These are phyloP conservation scores for Pachliopta kotzebuea DNA, from an alignment of 2,888 invertebrate genomes.

Conservation along the genomic window DNA sequence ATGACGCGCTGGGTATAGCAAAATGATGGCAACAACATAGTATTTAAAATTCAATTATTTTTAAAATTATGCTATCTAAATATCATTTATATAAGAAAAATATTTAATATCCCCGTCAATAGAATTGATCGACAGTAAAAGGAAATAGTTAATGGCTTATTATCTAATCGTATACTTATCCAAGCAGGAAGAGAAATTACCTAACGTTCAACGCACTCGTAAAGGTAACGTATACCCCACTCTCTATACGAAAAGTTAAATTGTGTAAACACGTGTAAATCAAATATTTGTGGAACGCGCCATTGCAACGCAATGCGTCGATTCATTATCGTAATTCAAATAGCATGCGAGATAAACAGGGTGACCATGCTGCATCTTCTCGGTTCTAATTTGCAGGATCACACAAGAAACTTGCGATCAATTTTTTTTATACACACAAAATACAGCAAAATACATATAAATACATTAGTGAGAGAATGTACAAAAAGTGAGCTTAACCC, in stretches of 20 bases:
- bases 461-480: too few relatives aligned
- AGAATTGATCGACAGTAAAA: background rate
- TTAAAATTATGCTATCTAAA: too few relatives aligned
- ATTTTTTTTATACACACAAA: too few relatives aligned
- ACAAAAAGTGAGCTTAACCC: too few relatives aligned
- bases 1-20: too few relatives aligned
- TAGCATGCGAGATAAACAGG: constrained; percentile 37
- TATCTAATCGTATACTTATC: constrained; percentile 22
- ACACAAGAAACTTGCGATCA: background rate
- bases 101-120: background rate
- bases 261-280: constrained; percentile 44
- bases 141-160: constrained; percentile 7
- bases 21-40: too few relatives aligned
- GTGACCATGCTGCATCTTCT: constrained; percentile 12
- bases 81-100: too few relatives aligned
- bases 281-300: constrained; percentile 65
- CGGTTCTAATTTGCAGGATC: background rate
- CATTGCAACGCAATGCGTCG: constrained; percentile 55
- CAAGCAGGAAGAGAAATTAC: constrained; percentile 35
- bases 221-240: constrained; percentile 28
- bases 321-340: constrained; percentile 65
- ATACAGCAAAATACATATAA: too few relatives aligned
- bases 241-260: constrained; percentile 36
- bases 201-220: constrained; percentile 26
- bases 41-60: too few relatives aligned